phyloP scores from a whole-genome alignment of 2,888 invertebrate genomes.

The Argynnis bischoffii region DNA sequence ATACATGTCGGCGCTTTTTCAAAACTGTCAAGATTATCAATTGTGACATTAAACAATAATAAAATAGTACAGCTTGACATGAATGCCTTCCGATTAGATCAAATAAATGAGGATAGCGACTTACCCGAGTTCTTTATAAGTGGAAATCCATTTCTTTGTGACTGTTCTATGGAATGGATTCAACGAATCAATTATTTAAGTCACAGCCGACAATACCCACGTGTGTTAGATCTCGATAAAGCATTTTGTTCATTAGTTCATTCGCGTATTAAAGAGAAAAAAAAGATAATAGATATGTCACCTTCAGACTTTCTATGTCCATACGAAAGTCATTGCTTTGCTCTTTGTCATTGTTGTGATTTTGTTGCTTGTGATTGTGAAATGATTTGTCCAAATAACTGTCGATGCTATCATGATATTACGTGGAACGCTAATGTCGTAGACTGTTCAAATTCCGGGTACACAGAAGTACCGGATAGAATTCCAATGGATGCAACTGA shows the following conservation, averaged over 20 bases:
- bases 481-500: constrained; percentile 95
- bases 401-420: constrained; percentile 93
- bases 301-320: constrained; percentile 91
- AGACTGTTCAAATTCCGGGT: constrained; percentile 89
- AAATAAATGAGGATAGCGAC: constrained; percentile 85
- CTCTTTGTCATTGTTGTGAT: constrained; percentile 94
- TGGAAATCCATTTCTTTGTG: constrained; percentile 92
- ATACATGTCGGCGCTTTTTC: constrained; percentile 88
- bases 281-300: constrained; percentile 86
- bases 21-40: constrained; percentile 85
- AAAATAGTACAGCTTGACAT: constrained; percentile 87
- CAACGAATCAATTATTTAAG: constrained; percentile 90
- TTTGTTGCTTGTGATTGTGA: constrained; percentile 95
- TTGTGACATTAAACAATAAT: constrained; percentile 89
- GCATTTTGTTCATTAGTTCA: constrained; percentile 89
- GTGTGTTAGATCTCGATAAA: constrained; percentile 89
- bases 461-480: constrained; percentile 87
- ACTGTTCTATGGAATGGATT: constrained; percentile 94
- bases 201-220: constrained; percentile 88
- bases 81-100: constrained; percentile 86
- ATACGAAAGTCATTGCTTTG: constrained; percentile 91
- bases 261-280: constrained; percentile 85
- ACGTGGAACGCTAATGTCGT: constrained; percentile 93
- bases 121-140: constrained; percentile 91
- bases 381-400: constrained; percentile 93